Conservation (phyloP, 2,113 vertebrate genomes). For the Stigmatopora nigra region DNA sequence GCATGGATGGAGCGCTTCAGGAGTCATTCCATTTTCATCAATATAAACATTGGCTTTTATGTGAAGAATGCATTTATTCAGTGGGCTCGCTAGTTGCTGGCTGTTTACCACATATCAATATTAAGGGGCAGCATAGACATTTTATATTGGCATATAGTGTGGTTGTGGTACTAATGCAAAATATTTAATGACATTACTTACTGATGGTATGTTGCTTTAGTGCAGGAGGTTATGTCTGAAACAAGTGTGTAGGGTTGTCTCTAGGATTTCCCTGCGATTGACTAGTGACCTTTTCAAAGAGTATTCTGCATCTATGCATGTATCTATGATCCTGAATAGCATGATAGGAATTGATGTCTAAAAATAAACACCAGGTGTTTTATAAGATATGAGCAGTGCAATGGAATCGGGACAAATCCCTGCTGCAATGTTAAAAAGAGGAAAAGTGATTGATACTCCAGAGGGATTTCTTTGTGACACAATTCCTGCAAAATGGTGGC, state of each 20-base stretch:
- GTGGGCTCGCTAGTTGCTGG: background rate
- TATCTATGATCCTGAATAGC: background rate
- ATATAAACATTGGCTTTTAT: constrained; percentile 5
- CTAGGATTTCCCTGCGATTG: too few species aligned
- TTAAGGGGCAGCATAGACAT: background rate
- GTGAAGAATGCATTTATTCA: background rate
- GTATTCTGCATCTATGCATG: too few species aligned
- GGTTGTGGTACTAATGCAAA: background rate
- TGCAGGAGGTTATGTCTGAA: too few species aligned
- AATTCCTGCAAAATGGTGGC: too few species aligned
- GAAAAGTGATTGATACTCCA: too few species aligned
- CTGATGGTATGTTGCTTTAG: background rate
- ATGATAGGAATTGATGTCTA: background rate
- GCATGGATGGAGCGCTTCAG: constrained; percentile 3
- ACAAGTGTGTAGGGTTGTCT: too few species aligned
- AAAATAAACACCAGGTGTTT: too few species aligned
- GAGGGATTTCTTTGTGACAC: too few species aligned
- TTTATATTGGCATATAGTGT: background rate
- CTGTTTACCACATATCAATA: constrained; percentile 2
- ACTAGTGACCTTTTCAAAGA: too few species aligned
- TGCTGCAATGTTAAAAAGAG: too few species aligned
- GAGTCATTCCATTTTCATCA: constrained; percentile 8
- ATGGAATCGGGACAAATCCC: too few species aligned
- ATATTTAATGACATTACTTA: background rate
- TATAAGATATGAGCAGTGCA: too few species aligned